Evolutionary conservation across 2,888 invertebrate species (phyloP), one percentile per base, ranked within the genome.

Genomic region (Halictus ligatus): DNA sequence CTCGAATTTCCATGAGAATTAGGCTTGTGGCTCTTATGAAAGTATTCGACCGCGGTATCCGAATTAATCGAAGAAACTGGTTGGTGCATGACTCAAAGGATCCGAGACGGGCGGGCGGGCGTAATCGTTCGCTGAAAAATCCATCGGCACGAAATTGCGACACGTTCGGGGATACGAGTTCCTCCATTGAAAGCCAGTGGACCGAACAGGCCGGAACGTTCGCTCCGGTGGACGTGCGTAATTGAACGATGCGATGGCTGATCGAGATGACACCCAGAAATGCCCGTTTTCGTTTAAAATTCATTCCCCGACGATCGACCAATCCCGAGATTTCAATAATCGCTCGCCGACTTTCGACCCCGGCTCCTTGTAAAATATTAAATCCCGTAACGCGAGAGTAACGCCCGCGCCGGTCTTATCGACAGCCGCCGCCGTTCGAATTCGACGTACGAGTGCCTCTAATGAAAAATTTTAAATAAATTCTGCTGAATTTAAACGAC

Each of bases 191-290:
- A 75, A 77, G 76, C 50, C 80, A 85, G 35, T 40, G 60, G 72
- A 78, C 83, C 78, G 64, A 78, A 46, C 75, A 54, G 80, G 78
- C 74, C 76, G 80, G 80, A 87, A 85, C 78, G 74, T 87, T 71
- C 87, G 76, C 75, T 81, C 77, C 48, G 83, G 21, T 79, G 86
- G 81, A 84, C 80, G 74, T 43, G 81, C 80, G 84, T 88, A 86
- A 86, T 86, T 86, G 84, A 86, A 86, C 83, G 83, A 80, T 43
- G 60, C 81, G 64, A 78, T 18, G 80, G 50, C 54, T 69, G 84
- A 84, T 80, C 84, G 79, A 72, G 78, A 67, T 78, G 86, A 78
- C 81, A 81, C 43, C 75, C 81, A 75, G 77, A 88, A 84, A 83
- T 58, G 76, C 50, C 58, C 74, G 75, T 18, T 72, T 43, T 50